Base-by-base conservation (phyloP, 2,888 invertebrate species). In the Meiosimyza platycephala region DNA sequence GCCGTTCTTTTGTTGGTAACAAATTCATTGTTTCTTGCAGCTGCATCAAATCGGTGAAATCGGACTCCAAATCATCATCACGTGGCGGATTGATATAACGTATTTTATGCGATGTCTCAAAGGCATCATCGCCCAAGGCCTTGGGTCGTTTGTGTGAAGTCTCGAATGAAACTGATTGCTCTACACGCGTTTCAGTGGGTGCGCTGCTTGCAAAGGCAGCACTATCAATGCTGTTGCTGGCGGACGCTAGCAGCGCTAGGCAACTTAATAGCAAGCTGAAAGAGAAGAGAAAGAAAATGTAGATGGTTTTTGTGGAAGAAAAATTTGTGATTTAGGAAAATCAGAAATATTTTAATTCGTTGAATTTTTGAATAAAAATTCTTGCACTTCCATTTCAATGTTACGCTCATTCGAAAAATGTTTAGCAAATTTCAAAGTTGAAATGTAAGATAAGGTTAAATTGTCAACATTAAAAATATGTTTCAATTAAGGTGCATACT, bases 131-230 rank as follows among this genome's bases (percentile, higher is more conserved):
- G 79, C 88, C 88, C 16, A 89, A 89, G 0, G 91, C 92, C n/a
- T 79, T 80, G 1, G 81, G 84, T 77, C 92, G 89, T 86, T 93
- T 94, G 83, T 94, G 94, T 3, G 93, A 89, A 3, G 93, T 92
- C 86, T 93, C 93, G 80, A 93, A 93, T 12, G 77, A 74, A 3
- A 77, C 76, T 6, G 78, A 74, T 55, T 75, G 65, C 12, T 77
- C 74, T 1, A 76, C 74, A 3, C 72, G 72, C 16, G 78, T 68
- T 59, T 78, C 78, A 54, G 72, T 63, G 52, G 75, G 72, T 52
- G 72, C 40, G n/a, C n/a, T 16, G 13, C 52, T 52, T 5, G 47
- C 64, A 15, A 16, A 11, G 18, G 64, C 40, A 33, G 40, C 48
- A 40, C 72, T 63, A 59, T 78, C 77, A 51, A 75, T 72, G 64